Evolutionary conservation across 2,113 vertebrate species (phyloP), one percentile per base, ranked within the genome.

Genomic region (Danio rerio): DNA sequence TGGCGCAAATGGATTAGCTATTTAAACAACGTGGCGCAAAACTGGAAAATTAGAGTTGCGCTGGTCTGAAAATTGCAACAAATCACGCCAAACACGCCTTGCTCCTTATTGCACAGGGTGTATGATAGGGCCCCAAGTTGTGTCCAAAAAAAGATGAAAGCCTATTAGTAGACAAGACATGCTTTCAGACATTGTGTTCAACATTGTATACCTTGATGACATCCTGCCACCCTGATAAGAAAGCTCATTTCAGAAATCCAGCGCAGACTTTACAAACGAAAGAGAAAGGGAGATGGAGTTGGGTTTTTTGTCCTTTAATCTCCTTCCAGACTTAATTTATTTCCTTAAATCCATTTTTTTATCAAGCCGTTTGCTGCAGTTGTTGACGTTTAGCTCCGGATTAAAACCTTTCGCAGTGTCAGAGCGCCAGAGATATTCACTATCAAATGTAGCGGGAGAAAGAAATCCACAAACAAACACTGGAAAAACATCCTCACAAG

Each of bases 401-500:
- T 52, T 55, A 66, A 68, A 80, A 52, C 53, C 42, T 68, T 45
- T 66, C 0, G 9, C 61, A 43, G 10, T 12, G 18, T 66, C 20
- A 62, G 31, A 50, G 20, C 31, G 12, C 6, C 5, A 70, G 70
- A 43, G 43, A 71, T 21, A 49, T 59, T 49, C 15, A 21, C 20
- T 42, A 53, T 73, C 58, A 63, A 53, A 53, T 40, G 6, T 13
- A 12, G 5, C 13, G 7, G 11, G 21, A 81, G n/a, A n/a, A 42
- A 52, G 11, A 74, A 75, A 43, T 66, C 61, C 8, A 10, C 55
- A 82, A 82, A 75, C 13, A 50, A 82, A 76, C 58, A 68, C 18
- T 56, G 72, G 10, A 31, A 77, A 77, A 81, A 47, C 42, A 43
- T 50, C 74, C 70, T 21, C 50, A 56, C 69, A 85, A 81, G 45